phyloP scores from a whole-genome alignment of 2,888 invertebrate genomes.

The Yponomeuta malinellus region DNA sequence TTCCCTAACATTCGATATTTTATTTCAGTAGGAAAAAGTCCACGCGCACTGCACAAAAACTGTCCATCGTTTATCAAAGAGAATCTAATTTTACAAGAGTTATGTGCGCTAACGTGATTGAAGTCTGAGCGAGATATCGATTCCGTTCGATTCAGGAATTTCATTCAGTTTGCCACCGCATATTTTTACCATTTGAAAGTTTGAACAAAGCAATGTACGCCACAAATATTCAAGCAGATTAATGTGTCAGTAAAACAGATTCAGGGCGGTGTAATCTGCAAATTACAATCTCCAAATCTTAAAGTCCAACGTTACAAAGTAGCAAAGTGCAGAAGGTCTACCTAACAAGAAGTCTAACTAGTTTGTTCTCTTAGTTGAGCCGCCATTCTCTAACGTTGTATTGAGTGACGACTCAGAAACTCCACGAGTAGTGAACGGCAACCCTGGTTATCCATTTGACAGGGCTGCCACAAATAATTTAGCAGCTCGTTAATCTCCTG shows the following conservation, averaged over 20 bases:
- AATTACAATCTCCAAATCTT: background rate
- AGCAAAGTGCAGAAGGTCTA: background rate
- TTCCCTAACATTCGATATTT: background rate
- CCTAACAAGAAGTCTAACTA: background rate
- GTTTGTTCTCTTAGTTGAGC: too few species aligned
- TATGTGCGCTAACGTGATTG: conserved; percentile 2
- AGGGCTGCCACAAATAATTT: conserved; percentile 14
- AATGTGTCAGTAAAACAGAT: background rate
- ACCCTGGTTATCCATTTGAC: conserved; percentile 4
- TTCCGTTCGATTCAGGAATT: background rate
- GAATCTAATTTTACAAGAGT: conserved; percentile 1
- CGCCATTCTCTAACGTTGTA: too few species aligned
- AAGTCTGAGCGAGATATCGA: background rate
- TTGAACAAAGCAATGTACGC: background rate
- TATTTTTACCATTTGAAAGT: background rate
- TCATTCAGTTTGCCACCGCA: background rate
- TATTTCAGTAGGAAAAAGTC: background rate
- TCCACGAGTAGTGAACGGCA: background rate
- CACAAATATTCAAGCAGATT: background rate
- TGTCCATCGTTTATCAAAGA: background rate
- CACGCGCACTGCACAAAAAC: background rate
- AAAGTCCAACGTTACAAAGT: background rate
- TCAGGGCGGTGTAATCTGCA: background rate
- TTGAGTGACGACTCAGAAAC: too few species aligned
- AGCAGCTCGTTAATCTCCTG: conserved; percentile 14